Evolutionary conservation across 64 coral and sea anemone species (phyloP), one percentile per base, ranked within the genome.

Genomic region (Stylophora pistillata): DNA sequence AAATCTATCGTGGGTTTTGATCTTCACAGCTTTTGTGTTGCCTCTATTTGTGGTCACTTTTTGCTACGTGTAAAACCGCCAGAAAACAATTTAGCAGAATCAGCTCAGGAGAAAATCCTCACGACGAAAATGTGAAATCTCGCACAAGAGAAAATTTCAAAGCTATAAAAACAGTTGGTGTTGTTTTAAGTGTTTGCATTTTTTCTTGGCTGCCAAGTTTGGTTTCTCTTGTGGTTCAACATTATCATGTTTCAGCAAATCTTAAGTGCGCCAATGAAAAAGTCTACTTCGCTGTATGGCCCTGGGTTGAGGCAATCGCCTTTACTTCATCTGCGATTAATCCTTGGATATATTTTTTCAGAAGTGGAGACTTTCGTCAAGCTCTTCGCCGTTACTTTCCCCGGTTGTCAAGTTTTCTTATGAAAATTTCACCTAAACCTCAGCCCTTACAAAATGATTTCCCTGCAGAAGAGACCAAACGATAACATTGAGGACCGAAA

Each of bases 321-420:
- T 76, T 78, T 78, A 55, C 52, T 9, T 78, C 75, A 55, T 78
- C 75, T 4, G 20, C 75, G 9, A 55, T 78, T 12, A 78, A 78
- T n/a, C 75, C 75, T 14, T 78, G 75, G 75, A 78, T 78, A 21
- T 78, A 78, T 52, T 78, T 52, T 56, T 78, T 78, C 11, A 52
- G 75, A 13, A 78, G 56, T 27, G n/a, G 2, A 9, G 75, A 78
- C 2, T 78, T 78, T 78, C 75, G 75, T 14, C 12, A 57, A 5
- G 10, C 21, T 15, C 27, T 78, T 12, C 23, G 23, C 23, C 64
- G 20, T 12, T 25, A 11, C 26, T 28, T 21, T n/a, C 64, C 20
- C 25, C 23, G n/a, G 1, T 68, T 21, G 23, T 6, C 64, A 23
- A 21, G 61, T 4, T 23, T 61, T 64, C 23, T 17, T 25, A 26